Percentiles rank a stretch among this genome's conserved stretches.
These are phyloP conservation scores for Eubucco bourcierii DNA, from an alignment of 2,113 vertebrate genomes.

Conservation along the genomic window DNA sequence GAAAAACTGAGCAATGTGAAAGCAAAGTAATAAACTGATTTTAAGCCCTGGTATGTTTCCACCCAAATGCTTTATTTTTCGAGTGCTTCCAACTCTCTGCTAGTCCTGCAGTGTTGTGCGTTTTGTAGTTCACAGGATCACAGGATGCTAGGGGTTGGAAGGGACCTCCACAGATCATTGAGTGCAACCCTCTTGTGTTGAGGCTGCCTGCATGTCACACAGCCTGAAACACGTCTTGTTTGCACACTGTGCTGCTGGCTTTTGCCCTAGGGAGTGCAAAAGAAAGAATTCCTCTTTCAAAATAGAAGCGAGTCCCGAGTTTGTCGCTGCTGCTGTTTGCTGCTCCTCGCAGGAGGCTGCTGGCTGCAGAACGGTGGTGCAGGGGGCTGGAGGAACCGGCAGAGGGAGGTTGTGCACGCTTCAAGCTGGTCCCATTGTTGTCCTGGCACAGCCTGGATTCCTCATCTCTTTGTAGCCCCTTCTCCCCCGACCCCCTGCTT, in stretches of 20 bases:
- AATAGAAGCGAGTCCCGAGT: accelerated
- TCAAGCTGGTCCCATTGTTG: slow-evolving; percentile 37
- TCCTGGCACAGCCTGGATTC: neutral
- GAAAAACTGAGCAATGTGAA: neutral
- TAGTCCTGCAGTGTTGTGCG: accelerated
- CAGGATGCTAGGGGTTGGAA: too few species aligned
- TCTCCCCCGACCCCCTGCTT: neutral
- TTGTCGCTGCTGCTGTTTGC: accelerated
- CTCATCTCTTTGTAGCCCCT: neutral
- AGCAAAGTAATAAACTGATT: neutral
- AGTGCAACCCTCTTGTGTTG: neutral
- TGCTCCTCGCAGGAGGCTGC: neutral
- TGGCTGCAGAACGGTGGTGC: neutral
- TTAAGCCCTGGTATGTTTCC: neutral
- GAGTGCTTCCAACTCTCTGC: neutral
- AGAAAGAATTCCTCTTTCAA: neutral
- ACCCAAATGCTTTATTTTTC: neutral
- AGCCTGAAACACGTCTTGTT: accelerated
- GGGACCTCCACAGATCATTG: too few species aligned
- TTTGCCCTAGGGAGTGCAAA: neutral
- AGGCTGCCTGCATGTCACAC: accelerated
- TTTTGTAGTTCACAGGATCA: neutral
- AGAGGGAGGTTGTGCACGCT: slow-evolving; percentile 77
- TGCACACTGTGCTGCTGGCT: neutral
- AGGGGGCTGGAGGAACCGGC: slow-evolving; percentile 63